Conservation (phyloP, 2,888 invertebrate species). For the Lithophane leautieri region DNA sequence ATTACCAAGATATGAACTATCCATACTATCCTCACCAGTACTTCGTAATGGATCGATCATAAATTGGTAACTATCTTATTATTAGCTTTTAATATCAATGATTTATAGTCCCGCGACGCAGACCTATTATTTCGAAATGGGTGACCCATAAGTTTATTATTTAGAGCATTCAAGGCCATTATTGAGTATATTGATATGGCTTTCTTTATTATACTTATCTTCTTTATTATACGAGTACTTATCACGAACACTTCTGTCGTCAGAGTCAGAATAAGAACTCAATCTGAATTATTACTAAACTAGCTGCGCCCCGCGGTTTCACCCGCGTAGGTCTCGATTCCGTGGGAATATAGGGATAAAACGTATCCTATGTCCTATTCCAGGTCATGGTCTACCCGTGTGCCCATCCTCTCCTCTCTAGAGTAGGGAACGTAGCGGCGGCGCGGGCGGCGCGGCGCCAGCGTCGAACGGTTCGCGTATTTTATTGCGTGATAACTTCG, state of each 20-base stretch:
- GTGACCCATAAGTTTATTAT: conserved; percentile 3
- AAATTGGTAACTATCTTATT: conserved; percentile 15
- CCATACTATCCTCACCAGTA: conserved; percentile 7
- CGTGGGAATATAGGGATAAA: too few relatives aligned
- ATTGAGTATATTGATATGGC: background rate
- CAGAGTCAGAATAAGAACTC: too few relatives aligned
- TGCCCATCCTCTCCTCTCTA: too few relatives aligned
- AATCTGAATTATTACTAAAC: too few relatives aligned
- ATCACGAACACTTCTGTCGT: background rate
- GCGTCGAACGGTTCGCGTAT: too few relatives aligned
- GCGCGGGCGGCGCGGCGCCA: too few relatives aligned
- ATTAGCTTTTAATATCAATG: background rate
- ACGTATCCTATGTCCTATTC: too few relatives aligned
- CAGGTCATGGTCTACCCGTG: too few relatives aligned
- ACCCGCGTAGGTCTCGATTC: too few relatives aligned
- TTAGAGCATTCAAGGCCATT: background rate
- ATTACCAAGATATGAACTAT: background rate
- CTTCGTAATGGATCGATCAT: conserved; percentile 3
- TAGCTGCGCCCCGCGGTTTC: too few relatives aligned
- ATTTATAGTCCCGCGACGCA: conserved; percentile 27
- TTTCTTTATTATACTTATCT: conserved; percentile 15
- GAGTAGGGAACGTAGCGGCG: too few relatives aligned
- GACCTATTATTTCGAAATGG: conserved; percentile 24
- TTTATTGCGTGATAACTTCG: too few relatives aligned
- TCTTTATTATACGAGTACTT: conserved; percentile 3